Conservation (phyloP, 2,113 vertebrate genomes). For the Corythoichthys haematopterus region DNA sequence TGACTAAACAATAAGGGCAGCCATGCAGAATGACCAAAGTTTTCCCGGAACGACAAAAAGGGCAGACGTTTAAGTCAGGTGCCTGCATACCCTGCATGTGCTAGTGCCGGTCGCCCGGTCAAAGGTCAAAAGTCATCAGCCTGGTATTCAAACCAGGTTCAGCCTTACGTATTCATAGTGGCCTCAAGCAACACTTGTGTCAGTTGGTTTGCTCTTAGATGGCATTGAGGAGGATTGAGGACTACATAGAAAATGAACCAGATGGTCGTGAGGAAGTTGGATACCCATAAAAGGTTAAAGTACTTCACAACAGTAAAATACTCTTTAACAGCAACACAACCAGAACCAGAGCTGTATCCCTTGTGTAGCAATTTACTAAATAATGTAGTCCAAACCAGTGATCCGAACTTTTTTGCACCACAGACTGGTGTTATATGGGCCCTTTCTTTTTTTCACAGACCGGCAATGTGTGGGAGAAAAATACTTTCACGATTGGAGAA, state of each 20-base stretch:
- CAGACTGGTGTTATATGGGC: too few relatives aligned
- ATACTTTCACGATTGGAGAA: too few relatives aligned
- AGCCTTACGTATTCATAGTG: not conserved
- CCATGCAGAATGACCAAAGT: conserved; percentile 20
- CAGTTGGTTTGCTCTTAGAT: conserved; percentile 16
- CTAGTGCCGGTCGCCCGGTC: conserved; percentile 22
- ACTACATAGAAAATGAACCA: conserved; percentile 9
- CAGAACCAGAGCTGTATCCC: not conserved
- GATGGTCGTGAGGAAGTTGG: conserved; percentile 2
- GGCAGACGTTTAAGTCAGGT: conserved; percentile 24
- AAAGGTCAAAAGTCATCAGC: conserved; percentile 28
- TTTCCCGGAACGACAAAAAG: conserved; percentile 30
- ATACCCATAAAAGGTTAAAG: not conserved
- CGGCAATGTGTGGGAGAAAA: too few relatives aligned
- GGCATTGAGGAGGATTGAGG: not conserved
- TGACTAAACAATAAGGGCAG: conserved; percentile 15
- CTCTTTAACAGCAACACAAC: not conserved
- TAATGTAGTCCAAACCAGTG: too few relatives aligned
- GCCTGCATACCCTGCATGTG: conserved; percentile 12
- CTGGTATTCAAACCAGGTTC: conserved; percentile 28
- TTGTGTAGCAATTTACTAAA: too few relatives aligned
- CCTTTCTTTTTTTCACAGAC: too few relatives aligned
- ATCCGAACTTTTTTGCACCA: too few relatives aligned
- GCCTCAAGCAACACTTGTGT: conserved; percentile 33
- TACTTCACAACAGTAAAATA: not conserved